phyloP scores from a whole-genome alignment of 2,888 invertebrate genomes.

The Eueremaeus valkanovi region DNA sequence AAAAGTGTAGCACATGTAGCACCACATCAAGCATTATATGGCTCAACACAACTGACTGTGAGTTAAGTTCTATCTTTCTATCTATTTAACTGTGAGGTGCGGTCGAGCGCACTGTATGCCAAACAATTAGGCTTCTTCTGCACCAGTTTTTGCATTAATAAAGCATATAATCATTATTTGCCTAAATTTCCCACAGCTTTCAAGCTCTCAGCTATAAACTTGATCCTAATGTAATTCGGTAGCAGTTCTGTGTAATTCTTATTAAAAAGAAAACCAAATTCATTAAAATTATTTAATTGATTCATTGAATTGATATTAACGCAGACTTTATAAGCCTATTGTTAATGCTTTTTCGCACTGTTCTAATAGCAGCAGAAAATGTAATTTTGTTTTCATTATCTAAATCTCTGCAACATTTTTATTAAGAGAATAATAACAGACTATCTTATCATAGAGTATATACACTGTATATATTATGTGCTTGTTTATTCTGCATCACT shows the following conservation, averaged over 20 bases:
- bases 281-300: slow-evolving; percentile 12
- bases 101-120: slow-evolving; percentile 27
- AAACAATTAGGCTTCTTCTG: slow-evolving; percentile 35
- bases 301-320: background rate
- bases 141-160: background rate
- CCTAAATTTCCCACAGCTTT: slow-evolving; percentile 25
- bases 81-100: slow-evolving; percentile 27
- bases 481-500: background rate
- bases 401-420: background rate
- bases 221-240: slow-evolving; percentile 33
- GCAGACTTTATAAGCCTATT: background rate
- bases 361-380: slow-evolving; percentile 10
- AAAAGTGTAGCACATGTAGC: slow-evolving; percentile 29
- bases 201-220: too few relatives aligned
- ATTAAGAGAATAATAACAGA: background rate
- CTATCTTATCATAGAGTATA: too few relatives aligned
- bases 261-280: slow-evolving; percentile 14
- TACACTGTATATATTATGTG: too few relatives aligned
- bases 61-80: background rate
- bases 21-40: background rate
- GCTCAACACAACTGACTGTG: background rate
- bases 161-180: slow-evolving; percentile 32
- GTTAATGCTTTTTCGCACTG: background rate
- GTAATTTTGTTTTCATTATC: slow-evolving; percentile 26
- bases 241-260: too few relatives aligned